Conservation (phyloP, 2,113 vertebrate species). For the Cephalopterus ornatus region DNA sequence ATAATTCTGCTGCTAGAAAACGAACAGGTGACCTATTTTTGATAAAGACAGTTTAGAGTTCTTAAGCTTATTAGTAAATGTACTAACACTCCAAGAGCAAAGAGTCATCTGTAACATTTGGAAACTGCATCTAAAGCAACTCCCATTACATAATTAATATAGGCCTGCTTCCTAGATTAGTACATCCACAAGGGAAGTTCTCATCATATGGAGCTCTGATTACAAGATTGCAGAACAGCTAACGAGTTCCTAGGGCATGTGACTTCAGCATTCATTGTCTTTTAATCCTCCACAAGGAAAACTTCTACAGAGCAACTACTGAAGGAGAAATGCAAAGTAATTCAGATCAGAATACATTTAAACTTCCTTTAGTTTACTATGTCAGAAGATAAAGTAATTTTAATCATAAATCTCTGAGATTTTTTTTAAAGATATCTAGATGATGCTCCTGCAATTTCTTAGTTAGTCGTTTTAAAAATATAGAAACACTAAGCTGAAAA, state of each 20-base stretch:
- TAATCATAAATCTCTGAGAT: background rate
- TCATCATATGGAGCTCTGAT: constrained; percentile 22
- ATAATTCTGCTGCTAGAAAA: background rate
- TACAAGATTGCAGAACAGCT: constrained; percentile 27
- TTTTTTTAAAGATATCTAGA: background rate
- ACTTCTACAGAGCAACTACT: background rate
- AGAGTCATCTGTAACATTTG: background rate
- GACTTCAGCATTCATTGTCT: constrained; percentile 16
- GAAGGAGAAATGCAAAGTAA: constrained; percentile 54
- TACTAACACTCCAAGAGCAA: constrained; percentile 1
- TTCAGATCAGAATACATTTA: background rate
- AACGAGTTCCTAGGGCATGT: background rate
- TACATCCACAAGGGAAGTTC: background rate
- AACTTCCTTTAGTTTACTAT: constrained; percentile 9
- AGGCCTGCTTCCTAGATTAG: background rate
- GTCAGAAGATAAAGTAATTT: constrained; percentile 11
- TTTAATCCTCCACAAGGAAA: constrained; percentile 37
- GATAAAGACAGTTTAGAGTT: background rate
- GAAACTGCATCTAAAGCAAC: background rate
- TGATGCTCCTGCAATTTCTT: background rate
- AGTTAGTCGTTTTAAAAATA: background rate
- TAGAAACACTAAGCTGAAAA: background rate
- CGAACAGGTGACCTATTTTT: background rate
- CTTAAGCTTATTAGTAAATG: background rate
- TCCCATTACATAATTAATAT: background rate